Conservation (phyloP, 2,797 vertebrate species). For the Molossus molossus region DNA sequence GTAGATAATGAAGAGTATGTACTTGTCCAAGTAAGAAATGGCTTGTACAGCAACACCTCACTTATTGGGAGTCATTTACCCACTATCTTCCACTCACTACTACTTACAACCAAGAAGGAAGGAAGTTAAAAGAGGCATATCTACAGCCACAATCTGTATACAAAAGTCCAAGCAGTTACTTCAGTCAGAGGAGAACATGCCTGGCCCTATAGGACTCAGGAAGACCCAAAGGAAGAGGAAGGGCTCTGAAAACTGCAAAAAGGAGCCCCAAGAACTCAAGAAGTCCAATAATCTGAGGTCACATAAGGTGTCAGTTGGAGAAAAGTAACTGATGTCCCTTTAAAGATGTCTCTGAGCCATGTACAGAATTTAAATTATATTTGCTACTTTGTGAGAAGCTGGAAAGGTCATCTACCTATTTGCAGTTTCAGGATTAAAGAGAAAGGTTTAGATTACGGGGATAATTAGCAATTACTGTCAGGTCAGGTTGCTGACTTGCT, state of each 20-base stretch:
- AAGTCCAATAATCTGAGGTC: neutral
- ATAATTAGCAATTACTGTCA: neutral
- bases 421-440: conserved; percentile 20
- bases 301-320: neutral
- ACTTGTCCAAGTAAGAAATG: conserved; percentile 32
- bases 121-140: neutral
- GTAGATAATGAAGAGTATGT: neutral
- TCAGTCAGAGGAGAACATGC: neutral
- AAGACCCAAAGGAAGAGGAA: neutral
- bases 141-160: neutral
- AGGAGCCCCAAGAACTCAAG: neutral
- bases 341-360: neutral
- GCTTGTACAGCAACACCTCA: neutral
- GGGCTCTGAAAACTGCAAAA: neutral
- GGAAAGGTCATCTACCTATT: neutral
- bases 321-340: neutral
- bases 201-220: neutral
- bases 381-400: neutral
- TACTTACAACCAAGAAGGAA: conserved; percentile 27
- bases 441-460: neutral
- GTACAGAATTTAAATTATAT: conserved; percentile 16
- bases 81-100: neutral
- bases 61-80: neutral
- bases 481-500: neutral
- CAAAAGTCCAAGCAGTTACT: conserved; percentile 3